phyloP scores from a whole-genome alignment of 2,888 invertebrate species.

The Andrena flavipes region DNA sequence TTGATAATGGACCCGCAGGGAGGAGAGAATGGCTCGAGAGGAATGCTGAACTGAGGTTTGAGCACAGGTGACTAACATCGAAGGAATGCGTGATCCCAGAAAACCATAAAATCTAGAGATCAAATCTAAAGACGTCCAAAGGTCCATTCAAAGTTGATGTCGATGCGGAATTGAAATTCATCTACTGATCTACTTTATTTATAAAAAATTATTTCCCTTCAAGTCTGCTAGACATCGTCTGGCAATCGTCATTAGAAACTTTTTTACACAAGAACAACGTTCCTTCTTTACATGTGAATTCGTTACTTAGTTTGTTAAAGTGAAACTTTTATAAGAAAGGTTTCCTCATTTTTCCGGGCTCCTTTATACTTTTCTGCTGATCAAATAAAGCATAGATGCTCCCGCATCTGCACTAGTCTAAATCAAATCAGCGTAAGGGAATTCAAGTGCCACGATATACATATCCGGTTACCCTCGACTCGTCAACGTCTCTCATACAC shows the following conservation, averaged over 20 bases:
- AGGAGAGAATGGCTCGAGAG: not conserved
- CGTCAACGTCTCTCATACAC: conserved; percentile 20
- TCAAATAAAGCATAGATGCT: not conserved
- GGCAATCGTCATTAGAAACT: too few species aligned
- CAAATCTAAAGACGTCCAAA: too few species aligned
- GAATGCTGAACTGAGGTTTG: not conserved
- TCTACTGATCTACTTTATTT: too few species aligned
- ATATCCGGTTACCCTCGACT: conserved; percentile 17
- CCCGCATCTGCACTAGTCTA: conserved; percentile 1
- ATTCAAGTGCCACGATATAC: conserved; percentile 8
- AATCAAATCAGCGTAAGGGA: conserved; percentile 7
- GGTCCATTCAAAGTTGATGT: too few species aligned
- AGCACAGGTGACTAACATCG: not conserved
- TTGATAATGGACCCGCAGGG: not conserved
- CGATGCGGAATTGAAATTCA: too few species aligned
- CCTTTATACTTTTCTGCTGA: not conserved
- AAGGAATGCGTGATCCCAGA: too few species aligned
- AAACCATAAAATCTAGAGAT: too few species aligned
- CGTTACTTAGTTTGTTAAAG: too few species aligned
- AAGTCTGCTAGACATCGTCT: not conserved
- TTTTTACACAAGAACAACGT: too few species aligned
- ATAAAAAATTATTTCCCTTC: not conserved
- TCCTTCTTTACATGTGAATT: too few species aligned
- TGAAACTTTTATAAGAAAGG: not conserved
- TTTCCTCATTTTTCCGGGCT: not conserved